A percentile compares a stretch with the other conserved stretches of the same genome.
These are phyloP conservation scores for Araneus ventricosus DNA, from an alignment of 1,140 invertebrate genomes.

Conservation along the genomic window DNA sequence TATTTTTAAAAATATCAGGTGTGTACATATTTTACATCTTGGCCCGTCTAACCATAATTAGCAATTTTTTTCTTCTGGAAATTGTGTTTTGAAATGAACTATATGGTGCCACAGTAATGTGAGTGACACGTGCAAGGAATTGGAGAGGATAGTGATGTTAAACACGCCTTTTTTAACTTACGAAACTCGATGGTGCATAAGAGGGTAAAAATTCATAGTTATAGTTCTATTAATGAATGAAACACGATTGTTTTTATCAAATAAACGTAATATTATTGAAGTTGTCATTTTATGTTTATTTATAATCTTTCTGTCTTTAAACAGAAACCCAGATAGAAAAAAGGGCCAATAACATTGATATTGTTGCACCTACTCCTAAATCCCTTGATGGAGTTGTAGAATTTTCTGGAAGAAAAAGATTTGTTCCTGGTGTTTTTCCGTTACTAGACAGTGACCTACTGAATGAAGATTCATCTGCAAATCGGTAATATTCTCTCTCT, in stretches of 20 bases:
- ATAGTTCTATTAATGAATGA: neutral
- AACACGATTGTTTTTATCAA: no score
- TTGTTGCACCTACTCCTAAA: conserved; percentile 88
- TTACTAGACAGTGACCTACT: conserved; percentile 87
- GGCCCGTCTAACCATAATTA: no score
- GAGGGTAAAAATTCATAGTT: no score
- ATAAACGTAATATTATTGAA: neutral
- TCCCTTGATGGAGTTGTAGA: conserved; percentile 81
- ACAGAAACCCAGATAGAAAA: conserved; percentile 86
- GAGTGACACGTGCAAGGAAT: no score
- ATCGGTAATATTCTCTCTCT: conserved; percentile 80
- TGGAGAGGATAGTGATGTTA: no score
- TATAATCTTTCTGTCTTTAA: conserved; percentile 64
- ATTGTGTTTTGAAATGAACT: no score
- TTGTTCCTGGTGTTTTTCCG: conserved; percentile 85
- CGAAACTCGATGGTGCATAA: no score
- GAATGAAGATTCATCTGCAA: conserved; percentile 87
- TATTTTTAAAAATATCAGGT: no score
- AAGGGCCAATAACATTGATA: conserved; percentile 87
- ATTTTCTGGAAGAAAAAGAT: conserved; percentile 70
- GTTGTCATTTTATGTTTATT: neutral
- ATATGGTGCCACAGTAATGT: no score
- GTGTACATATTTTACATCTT: no score
- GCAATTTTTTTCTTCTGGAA: no score
- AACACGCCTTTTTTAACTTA: no score